Percentiles rank a stretch among this genome's conserved stretches.
Conservation (phyloP, 1,140 invertebrate genomes). For the Caligus rogercresseyi region DNA sequence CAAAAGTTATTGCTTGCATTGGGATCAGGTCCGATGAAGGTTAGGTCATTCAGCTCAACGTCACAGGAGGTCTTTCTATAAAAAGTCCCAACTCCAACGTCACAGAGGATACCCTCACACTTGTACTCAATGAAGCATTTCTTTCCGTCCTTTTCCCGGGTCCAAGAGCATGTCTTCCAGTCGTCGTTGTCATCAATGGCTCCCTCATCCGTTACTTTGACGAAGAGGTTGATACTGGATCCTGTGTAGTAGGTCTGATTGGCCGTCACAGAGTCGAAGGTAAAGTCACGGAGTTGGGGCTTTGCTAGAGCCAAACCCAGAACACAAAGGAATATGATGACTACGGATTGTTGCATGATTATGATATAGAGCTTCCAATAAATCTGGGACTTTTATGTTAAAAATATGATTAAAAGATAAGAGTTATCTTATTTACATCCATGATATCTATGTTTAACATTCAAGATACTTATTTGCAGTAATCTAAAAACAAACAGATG, state of each 20-base stretch:
- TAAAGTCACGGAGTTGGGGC: background rate
- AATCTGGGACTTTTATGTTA: too few relatives aligned
- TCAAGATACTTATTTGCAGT: too few relatives aligned
- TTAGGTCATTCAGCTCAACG: background rate
- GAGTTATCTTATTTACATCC: too few relatives aligned
- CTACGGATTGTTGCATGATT: too few relatives aligned
- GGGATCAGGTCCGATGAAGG: conserved; percentile 1
- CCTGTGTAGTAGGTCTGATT: background rate
- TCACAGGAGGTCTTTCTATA: background rate
- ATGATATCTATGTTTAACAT: too few relatives aligned
- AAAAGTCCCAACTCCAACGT: background rate
- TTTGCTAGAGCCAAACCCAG: too few relatives aligned
- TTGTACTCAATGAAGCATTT: conserved; percentile 4
- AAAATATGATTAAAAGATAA: too few relatives aligned
- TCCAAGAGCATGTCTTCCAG: background rate
- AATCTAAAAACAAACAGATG: too few relatives aligned
- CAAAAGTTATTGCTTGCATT: conserved; percentile 5
- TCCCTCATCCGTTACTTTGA: background rate
- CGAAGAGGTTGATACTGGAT: background rate
- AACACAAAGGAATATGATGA: too few relatives aligned
- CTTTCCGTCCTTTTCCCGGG: background rate
- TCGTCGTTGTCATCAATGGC: background rate
- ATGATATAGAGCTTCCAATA: too few relatives aligned
- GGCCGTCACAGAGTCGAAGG: background rate
- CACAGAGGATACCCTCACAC: conserved; percentile 4